Evolutionary conservation across 1,140 invertebrate species (phyloP).

Genomic region (Drosophila kohkoa): DNA sequence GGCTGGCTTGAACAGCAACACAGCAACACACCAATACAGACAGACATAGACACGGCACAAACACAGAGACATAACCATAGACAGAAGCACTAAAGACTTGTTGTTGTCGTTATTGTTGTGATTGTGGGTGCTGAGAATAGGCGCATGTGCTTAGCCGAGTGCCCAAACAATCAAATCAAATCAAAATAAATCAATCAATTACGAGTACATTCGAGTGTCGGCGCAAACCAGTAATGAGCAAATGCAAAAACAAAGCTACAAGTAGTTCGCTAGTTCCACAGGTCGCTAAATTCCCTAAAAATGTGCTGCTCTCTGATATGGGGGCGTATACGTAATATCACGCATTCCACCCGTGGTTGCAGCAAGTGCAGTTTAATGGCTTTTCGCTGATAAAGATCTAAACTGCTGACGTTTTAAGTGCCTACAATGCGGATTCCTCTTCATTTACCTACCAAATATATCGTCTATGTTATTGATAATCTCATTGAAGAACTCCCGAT

Average conservation of each 20-base stretch:
- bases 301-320: not conserved
- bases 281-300: not conserved
- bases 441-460: slow-evolving; percentile 74
- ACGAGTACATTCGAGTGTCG: not conserved
- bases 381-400: not conserved
- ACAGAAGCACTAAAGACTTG: slow-evolving; percentile 39
- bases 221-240: too few relatives aligned
- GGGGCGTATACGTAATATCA: slow-evolving; percentile 6
- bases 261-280: not conserved
- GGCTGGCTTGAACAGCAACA: slow-evolving; percentile 26
- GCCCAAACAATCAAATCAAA: slow-evolving; percentile 7
- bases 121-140: slow-evolving; percentile 44
- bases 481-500: slow-evolving; percentile 80
- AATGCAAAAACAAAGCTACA: not conserved
- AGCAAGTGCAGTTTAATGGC: not conserved
- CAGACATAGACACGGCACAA: slow-evolving; percentile 29
- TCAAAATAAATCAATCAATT: not conserved
- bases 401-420: not conserved
- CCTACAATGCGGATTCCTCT: not conserved
- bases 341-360: not conserved
- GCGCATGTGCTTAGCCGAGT: slow-evolving; percentile 47
- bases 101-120: not conserved
- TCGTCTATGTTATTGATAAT: slow-evolving; percentile 82
- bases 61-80: slow-evolving; percentile 39
- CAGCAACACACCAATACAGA: slow-evolving; percentile 20